Conservation (phyloP, 1,140 invertebrate species). For the Eubasilissa regina region DNA sequence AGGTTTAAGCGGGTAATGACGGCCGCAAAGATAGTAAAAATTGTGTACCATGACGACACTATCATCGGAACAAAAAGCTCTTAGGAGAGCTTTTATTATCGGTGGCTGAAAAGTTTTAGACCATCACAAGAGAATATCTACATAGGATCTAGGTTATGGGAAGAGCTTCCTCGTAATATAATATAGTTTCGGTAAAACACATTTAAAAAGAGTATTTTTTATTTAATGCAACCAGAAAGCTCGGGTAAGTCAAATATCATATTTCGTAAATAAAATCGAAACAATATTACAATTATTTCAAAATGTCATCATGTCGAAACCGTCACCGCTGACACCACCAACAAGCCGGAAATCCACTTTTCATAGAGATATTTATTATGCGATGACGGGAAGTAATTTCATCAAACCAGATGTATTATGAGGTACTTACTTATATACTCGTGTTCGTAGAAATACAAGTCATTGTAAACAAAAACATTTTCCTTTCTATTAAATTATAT, state of each 20-base stretch:
- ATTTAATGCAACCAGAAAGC: not conserved
- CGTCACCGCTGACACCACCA: no score
- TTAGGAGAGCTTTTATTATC: constrained; percentile 29
- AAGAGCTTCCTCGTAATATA: not conserved
- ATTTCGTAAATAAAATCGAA: no score
- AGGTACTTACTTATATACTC: no score
- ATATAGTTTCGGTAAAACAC: not conserved
- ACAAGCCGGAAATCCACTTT: no score
- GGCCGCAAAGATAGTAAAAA: not conserved
- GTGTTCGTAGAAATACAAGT: no score
- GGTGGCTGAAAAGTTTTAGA: constrained; percentile 18
- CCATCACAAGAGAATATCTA: not conserved
- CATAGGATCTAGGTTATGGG: not conserved
- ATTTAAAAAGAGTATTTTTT: not conserved
- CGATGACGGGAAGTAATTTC: not conserved
- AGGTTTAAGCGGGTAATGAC: constrained; percentile 1
- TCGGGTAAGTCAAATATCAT: not conserved
- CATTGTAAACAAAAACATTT: no score
- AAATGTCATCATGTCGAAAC: no score
- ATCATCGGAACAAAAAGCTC: constrained; percentile 7
- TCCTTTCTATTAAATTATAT: no score
- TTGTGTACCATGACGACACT: not conserved
- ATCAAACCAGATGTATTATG: not conserved
- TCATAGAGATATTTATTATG: not conserved
- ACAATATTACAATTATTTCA: no score